Evolutionary conservation across 2,888 invertebrate species (phyloP), one percentile per base, ranked within the genome.

Genomic region (Eueremaeus valkanovi): DNA sequence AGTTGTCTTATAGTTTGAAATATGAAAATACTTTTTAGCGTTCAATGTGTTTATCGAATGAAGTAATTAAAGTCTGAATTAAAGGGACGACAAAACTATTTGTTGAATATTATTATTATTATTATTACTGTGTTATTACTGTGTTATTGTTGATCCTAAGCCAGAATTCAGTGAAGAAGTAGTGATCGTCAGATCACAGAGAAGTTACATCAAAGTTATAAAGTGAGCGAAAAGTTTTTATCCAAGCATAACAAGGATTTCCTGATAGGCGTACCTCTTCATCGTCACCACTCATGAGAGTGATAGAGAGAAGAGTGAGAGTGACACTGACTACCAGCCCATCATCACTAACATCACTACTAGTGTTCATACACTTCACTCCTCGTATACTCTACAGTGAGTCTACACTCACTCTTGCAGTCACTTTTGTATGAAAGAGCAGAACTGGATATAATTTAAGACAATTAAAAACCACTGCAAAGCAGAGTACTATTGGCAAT

Each of bases 191-290:
- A 29, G 29, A 45, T 45, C 11, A n/a, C n/a, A n/a, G n/a, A 58
- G 58, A 29, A 55, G 58, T 58, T 58, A 58, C 58, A 58, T 31
- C 9, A 58, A 58, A 55, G 45, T 45, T 16, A 31, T 58, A 58
- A 58, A 58, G 58, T 13, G 58, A 58, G 24, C 63, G 36, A 36
- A 61, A 66, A 66, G 18, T 27, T 45, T 70, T 70, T 70, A 70
- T 42, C 70, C 45, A 70, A 70, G 45, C 70, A 70, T 70, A 70
- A 70, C 70, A 70, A 70, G 70, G 70, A 70, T 70, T 70, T 70
- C 70, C 70, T 70, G 70, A 21, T 45, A 42, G 70, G 70, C 70
- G 70, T 36, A 88, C 88, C 81, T 88, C n/a, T n/a, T n/a, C 89
- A 83, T 92, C 91, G 36, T 36, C 36, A 66, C 0, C 21, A 33